Evolutionary conservation across 2,888 invertebrate species (phyloP).

Genomic region (Acrobasis suavella): DNA sequence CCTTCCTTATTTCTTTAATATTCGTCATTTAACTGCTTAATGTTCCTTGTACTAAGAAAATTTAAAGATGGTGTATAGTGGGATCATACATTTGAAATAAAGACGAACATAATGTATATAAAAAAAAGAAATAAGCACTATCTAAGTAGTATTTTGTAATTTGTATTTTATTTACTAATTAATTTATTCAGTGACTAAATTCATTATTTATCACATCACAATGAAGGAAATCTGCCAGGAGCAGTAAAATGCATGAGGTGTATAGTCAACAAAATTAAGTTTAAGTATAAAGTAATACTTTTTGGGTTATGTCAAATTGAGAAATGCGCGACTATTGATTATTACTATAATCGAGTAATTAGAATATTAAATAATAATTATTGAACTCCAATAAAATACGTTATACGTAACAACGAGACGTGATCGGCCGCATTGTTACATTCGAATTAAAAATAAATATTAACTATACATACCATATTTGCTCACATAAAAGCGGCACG

Average conservation of each 20-base stretch:
- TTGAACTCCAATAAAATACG: conserved; percentile 34
- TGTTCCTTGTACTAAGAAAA: not conserved
- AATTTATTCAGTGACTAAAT: conserved; percentile 42
- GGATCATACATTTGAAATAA: conserved; percentile 2
- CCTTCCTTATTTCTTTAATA: not conserved
- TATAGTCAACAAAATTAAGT: conserved; percentile 41
- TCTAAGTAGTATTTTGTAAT: conserved; percentile 30
- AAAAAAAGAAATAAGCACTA: conserved; percentile 32
- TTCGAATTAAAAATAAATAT: conserved; percentile 59
- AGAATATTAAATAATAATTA: conserved; percentile 29
- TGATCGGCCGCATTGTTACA: conserved; percentile 42
- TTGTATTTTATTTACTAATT: conserved; percentile 35
- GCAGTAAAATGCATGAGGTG: conserved; percentile 41
- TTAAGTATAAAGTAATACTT: conserved; percentile 44
- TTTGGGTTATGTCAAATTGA: conserved; percentile 39
- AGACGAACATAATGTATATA: conserved; percentile 1
- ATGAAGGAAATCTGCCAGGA: conserved; percentile 34
- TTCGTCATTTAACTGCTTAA: not conserved
- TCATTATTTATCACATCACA: conserved; percentile 38
- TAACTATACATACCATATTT: conserved; percentile 50
- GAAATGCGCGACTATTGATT: conserved; percentile 35
- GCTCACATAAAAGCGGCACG: conserved; percentile 36
- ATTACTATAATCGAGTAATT: conserved; percentile 35
- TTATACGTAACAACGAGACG: conserved; percentile 43
- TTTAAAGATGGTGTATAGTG: not conserved